Evolutionary conservation across 2,797 vertebrate genomes (phyloP), one percentile per base, ranked within the genome.

Genomic region (Artibeus jamaicensis): DNA sequence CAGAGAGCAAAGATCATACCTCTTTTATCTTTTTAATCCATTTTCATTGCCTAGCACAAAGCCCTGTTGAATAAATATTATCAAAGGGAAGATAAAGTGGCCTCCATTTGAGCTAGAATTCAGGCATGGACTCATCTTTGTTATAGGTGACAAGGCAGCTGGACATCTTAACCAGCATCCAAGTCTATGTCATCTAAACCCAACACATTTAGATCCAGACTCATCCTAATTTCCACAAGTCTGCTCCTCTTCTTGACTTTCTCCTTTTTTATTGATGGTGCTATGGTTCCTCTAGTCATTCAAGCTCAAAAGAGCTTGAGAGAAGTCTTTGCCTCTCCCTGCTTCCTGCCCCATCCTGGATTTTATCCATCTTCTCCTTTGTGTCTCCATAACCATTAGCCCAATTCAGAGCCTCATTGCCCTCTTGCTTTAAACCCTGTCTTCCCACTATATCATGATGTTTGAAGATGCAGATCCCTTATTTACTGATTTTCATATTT

Each of bases 401-500:
- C 44, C 22, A 68, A 22, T n/a, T 29, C 65, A 22, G 19, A 48
- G 19, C 32, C 44, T 85, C 22, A 2, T 1, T 42, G 15, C 6
- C 39, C 6, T 67, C 46, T 29, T 14, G 12, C 39, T 73, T 74
- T 83, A 39, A 22, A 46, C 65, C 19, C 67, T 9, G 16, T 24
- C 37, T 67, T 39, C 67, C 46, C 70, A 39, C 65, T 50, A 6
- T 11, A 53, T 44, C 4, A 15, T 48, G 39, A 16, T 32, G 53
- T 71, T 68, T 73, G 34, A 76, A 34, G 57, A 81, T 46, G 32
- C 22, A 42, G 26, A 48, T 39, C 9, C 34, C 89, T 89, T 32
- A 26, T 92, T 87, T 59, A 42, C 48, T 71, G 14, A 71, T 42
- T 77, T 87, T 77, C 65, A n/a, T 34, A 71, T 71, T 90, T 89